Conservation (phyloP, 2,888 invertebrate species). For the Drosophila nr. perissopoda region DNA sequence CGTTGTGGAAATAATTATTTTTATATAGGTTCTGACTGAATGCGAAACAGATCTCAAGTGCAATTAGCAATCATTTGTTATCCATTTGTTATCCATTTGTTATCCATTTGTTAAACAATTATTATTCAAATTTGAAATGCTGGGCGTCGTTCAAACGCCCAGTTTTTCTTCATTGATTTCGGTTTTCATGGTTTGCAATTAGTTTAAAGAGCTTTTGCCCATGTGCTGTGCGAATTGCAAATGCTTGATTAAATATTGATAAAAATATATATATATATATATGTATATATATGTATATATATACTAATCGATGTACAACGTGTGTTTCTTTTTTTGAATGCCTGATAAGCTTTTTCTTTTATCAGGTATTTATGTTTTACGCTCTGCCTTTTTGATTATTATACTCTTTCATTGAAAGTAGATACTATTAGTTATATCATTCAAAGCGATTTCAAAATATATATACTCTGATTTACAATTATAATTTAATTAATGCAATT, state of each 20-base stretch:
- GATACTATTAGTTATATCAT: neutral
- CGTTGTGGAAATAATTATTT: conserved; percentile 7
- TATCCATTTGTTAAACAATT: conserved; percentile 28
- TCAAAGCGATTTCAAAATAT: neutral
- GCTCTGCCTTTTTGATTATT: neutral
- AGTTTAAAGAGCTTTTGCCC: conserved; percentile 5
- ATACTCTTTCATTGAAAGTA: neutral
- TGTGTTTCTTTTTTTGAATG: conserved; percentile 33
- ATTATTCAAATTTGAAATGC: conserved; percentile 32
- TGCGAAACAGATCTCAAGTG: conserved; percentile 42
- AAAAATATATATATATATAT: conserved; percentile 14
- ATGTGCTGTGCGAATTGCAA: conserved; percentile 30
- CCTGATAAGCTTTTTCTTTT: conserved; percentile 49
- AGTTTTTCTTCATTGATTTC: conserved; percentile 2
- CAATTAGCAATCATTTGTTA: conserved; percentile 70
- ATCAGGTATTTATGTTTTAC: conserved; percentile 37
- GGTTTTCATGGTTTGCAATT: neutral
- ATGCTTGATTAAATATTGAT: conserved; percentile 69
- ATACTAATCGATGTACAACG: conserved; percentile 20
- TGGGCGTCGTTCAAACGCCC: conserved; percentile 50
- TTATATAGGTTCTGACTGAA: conserved; percentile 5
- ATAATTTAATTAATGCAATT: neutral
- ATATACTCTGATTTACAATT: neutral
- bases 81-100: conserved; percentile 46
- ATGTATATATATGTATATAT: neutral